A percentile compares a stretch with the other conserved stretches of the same genome.
These are phyloP conservation scores for Dissostichus mawsoni DNA, from an alignment of 2,113 vertebrate species.

Conservation along the genomic window DNA sequence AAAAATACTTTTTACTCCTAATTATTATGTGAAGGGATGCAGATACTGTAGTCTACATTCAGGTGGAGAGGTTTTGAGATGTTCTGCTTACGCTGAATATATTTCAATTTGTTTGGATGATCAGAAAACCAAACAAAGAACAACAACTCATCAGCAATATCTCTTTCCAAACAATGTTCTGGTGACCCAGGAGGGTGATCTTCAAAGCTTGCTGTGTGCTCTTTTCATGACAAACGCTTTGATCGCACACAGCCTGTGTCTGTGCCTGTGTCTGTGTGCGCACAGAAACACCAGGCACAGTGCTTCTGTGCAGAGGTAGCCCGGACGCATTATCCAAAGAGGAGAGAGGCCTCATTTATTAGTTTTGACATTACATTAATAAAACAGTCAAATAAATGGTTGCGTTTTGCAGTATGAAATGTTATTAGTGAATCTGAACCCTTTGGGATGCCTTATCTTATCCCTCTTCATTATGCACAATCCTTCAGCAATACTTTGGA, in stretches of 20 bases:
- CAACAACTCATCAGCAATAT: background rate
- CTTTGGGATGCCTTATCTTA: background rate
- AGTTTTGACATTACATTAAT: background rate
- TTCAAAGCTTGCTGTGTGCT: background rate
- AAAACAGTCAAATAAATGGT: background rate
- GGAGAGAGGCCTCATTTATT: background rate
- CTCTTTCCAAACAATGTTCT: background rate
- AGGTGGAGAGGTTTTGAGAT: background rate
- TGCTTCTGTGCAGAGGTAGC: background rate
- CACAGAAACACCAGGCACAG: constrained; percentile 2
- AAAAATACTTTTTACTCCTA: background rate
- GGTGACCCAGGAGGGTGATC: background rate
- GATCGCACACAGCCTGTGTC: background rate
- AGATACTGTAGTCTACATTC: too few relatives aligned
- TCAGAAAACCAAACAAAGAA: background rate
- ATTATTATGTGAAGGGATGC: too few relatives aligned
- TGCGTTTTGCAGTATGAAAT: background rate
- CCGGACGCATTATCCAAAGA: constrained; percentile 14
- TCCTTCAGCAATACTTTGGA: too few relatives aligned
- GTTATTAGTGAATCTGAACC: background rate
- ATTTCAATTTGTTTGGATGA: background rate
- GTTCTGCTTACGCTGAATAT: background rate
- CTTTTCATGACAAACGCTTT: background rate
- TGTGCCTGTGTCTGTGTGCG: background rate
- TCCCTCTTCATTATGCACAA: background rate